phyloP scores from a whole-genome alignment of 2,113 vertebrate species.

The Condylura cristata region DNA sequence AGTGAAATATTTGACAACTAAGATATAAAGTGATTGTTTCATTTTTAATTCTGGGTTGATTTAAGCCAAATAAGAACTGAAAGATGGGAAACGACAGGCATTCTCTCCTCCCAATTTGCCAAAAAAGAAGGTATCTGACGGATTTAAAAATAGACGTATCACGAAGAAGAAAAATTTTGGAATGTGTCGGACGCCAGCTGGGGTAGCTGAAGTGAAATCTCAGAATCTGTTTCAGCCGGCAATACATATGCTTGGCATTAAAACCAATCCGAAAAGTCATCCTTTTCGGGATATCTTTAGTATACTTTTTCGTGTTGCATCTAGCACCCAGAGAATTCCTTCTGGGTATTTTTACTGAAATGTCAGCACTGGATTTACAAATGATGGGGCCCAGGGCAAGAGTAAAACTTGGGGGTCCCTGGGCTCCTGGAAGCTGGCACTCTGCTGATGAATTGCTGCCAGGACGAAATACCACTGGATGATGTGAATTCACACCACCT shows the following conservation, averaged over 20 bases:
- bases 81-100: constrained; percentile 49
- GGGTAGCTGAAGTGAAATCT: constrained; percentile 68
- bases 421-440: constrained; percentile 45
- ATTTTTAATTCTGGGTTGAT: constrained; percentile 66
- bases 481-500: not conserved
- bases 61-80: constrained; percentile 54
- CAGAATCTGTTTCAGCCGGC: constrained; percentile 66
- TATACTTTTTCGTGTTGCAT: constrained; percentile 50
- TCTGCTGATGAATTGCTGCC: constrained; percentile 19
- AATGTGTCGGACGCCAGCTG: constrained; percentile 55
- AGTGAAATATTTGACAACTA: constrained; percentile 68
- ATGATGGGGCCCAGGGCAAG: constrained; percentile 63
- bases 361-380: constrained; percentile 58
- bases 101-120: constrained; percentile 54
- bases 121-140: constrained; percentile 30
- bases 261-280: constrained; percentile 61
- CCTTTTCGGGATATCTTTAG: constrained; percentile 62
- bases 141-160: constrained; percentile 73
- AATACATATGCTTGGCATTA: constrained; percentile 59
- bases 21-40: constrained; percentile 62
- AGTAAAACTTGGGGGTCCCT: constrained; percentile 60
- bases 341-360: constrained; percentile 59
- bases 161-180: constrained; percentile 59
- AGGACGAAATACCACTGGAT: constrained; percentile 30
- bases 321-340: constrained; percentile 43